Evolutionary conservation across 2,113 vertebrate species (phyloP).

Genomic region (Nothoprocta perdicaria): DNA sequence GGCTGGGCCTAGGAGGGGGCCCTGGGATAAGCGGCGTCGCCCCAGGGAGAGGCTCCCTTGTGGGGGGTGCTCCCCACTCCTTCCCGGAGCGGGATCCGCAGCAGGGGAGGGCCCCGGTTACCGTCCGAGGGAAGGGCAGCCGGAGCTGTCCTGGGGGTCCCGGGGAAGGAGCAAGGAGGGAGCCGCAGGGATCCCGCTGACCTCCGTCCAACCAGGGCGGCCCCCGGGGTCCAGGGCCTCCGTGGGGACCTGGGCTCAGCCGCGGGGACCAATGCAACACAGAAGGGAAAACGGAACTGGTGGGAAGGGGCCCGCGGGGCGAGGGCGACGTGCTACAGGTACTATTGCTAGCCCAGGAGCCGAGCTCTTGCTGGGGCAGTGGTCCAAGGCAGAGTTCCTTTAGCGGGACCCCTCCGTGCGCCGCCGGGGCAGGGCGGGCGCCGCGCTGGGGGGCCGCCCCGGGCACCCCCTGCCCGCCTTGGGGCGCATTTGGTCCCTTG

Average conservation of each 20-base stretch:
- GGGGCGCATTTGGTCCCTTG: constrained; percentile 67
- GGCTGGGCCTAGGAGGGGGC: neutral
- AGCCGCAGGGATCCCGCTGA: too few relatives aligned
- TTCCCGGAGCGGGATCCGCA: too few relatives aligned
- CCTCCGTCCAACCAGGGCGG: too few relatives aligned
- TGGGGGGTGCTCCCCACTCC: too few relatives aligned
- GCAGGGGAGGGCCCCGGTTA: too few relatives aligned
- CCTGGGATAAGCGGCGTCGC: too few relatives aligned
- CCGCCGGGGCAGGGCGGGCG: neutral
- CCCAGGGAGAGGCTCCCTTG: too few relatives aligned
- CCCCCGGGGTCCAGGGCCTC: too few relatives aligned
- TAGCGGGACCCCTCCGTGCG: neutral
- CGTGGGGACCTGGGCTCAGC: too few relatives aligned
- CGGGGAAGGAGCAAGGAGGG: too few relatives aligned
- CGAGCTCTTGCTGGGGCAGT: constrained; percentile 14
- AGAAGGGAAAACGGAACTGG: constrained; percentile 3
- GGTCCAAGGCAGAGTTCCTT: neutral
- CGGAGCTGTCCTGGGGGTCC: too few relatives aligned
- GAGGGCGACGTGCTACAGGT: constrained; percentile 45
- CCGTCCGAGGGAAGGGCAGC: too few relatives aligned
- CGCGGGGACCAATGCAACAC: neutral
- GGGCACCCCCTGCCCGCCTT: neutral
- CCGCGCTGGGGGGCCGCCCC: fast-evolving
- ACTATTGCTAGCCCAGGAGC: constrained; percentile 37
- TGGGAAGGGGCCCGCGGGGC: constrained; percentile 1